phyloP scores from a whole-genome alignment of 2,888 invertebrate species.

The Caenorhabditis sp. region DNA sequence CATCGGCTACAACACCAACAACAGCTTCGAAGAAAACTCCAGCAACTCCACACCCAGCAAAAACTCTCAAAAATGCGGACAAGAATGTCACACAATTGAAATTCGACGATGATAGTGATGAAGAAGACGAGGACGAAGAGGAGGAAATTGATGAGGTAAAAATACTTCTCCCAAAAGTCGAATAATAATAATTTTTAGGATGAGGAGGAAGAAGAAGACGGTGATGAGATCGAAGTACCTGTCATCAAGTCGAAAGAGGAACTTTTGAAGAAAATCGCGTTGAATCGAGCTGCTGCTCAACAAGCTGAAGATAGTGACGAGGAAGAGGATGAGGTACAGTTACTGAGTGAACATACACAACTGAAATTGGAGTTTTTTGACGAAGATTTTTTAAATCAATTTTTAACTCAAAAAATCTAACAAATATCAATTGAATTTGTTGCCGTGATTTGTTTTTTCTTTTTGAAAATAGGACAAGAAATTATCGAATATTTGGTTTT shows the following conservation, averaged over 20 bases:
- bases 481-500: too few relatives aligned
- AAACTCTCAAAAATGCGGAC: conserved; percentile 13
- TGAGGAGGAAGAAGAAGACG: conserved; percentile 36
- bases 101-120: conserved; percentile 48
- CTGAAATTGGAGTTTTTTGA: too few relatives aligned
- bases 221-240: conserved; percentile 11
- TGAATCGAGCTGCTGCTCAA: conserved; percentile 14
- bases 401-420: too few relatives aligned
- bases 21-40: conserved; percentile 54
- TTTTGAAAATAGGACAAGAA: too few relatives aligned
- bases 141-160: conserved; percentile 35
- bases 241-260: conserved; percentile 23
- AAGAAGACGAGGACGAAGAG: conserved; percentile 45
- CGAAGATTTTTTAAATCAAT: too few relatives aligned
- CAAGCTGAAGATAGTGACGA: conserved; percentile 2
- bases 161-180: background rate
- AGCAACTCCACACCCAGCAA: conserved; percentile 53
- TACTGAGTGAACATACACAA: too few relatives aligned
- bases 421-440: too few relatives aligned
- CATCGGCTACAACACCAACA: conserved; percentile 46
- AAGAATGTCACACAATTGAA: conserved; percentile 32
- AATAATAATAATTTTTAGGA: conserved; percentile 5
- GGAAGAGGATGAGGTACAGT: conserved; percentile 15
- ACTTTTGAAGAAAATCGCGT: conserved; percentile 23
- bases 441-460: too few relatives aligned